Conservation (phyloP, 2,888 invertebrate genomes). For the Drosophila birchii region DNA sequence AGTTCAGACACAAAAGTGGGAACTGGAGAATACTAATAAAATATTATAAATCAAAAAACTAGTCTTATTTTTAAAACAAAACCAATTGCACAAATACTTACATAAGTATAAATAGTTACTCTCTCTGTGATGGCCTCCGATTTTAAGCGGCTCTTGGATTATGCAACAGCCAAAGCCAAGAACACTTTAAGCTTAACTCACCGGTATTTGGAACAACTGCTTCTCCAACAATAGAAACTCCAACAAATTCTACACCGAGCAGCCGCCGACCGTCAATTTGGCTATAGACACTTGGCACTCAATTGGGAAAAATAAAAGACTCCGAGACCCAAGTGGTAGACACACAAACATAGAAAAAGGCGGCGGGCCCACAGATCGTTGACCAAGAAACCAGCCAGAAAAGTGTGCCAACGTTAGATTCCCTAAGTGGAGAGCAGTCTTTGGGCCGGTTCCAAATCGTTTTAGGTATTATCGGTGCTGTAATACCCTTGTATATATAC, state of each 20-base stretch:
- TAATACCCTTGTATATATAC: constrained; percentile 6
- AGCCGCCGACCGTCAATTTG: constrained; percentile 28
- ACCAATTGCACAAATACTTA: too few species aligned
- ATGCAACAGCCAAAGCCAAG: constrained; percentile 47
- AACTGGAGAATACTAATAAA: too few species aligned
- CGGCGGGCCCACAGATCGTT: constrained; percentile 38
- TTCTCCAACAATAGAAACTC: constrained; percentile 23
- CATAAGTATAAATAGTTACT: neutral
- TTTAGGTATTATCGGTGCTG: constrained; percentile 16
- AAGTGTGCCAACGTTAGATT: constrained; percentile 67
- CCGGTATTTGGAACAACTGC: constrained; percentile 50
- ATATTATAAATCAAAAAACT: too few species aligned
- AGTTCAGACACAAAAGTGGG: neutral
- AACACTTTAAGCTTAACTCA: constrained; percentile 51
- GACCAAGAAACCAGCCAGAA: constrained; percentile 44
- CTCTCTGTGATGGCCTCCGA: constrained; percentile 1
- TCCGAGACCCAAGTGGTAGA: constrained; percentile 19
- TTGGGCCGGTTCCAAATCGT: constrained; percentile 41
- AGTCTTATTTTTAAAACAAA: too few species aligned
- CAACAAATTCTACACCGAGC: constrained; percentile 6
- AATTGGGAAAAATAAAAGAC: constrained; percentile 37
- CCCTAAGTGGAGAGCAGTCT: constrained; percentile 55
- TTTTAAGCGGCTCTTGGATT: constrained; percentile 14
- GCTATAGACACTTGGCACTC: constrained; percentile 28
- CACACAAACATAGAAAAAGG: constrained; percentile 24